Percentiles rank a stretch among this genome's conserved stretches.
Conservation (phyloP, 2,797 vertebrate species). For the Propithecus perrieri region DNA sequence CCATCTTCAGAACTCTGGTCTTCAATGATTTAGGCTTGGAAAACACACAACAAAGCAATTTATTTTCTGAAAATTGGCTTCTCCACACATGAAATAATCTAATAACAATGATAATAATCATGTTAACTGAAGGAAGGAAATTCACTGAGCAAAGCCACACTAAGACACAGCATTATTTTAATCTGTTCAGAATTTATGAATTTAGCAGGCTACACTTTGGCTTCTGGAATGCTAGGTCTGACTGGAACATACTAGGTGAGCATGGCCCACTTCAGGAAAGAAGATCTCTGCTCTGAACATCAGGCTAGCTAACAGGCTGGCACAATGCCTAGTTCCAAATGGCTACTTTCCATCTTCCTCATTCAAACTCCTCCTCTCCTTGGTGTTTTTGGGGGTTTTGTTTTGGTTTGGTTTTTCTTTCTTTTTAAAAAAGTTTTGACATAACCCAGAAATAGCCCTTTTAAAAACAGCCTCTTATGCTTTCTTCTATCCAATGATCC, state of each 20-base stretch:
- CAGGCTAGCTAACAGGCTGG: background rate
- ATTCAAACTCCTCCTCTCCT: background rate
- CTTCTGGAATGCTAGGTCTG: background rate
- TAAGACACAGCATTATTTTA: constrained; percentile 42
- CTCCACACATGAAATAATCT: constrained; percentile 68
- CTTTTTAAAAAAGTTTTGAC: background rate
- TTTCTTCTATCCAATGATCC: background rate
- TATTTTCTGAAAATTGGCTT: constrained; percentile 80
- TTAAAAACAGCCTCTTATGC: background rate
- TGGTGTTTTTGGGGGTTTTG: background rate
- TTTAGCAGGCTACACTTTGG: background rate
- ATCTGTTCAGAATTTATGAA: background rate
- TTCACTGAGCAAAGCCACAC: constrained; percentile 34
- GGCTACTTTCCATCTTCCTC: background rate
- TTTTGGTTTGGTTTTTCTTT: background rate
- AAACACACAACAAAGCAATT: constrained; percentile 50
- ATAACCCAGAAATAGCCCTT: background rate
- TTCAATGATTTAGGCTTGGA: background rate
- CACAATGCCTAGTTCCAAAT: background rate
- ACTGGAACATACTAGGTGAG: background rate
- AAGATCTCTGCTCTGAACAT: background rate
- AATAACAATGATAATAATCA: constrained; percentile 64
- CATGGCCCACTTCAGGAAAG: background rate
- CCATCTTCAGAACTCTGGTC: constrained; percentile 15
- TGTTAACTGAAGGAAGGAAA: constrained; percentile 58